A percentile compares a stretch with the other conserved stretches of the same genome.
These are phyloP conservation scores for Ashinkailepas kermadecensis DNA, from an alignment of 2,888 invertebrate species.

Conservation along the genomic window DNA sequence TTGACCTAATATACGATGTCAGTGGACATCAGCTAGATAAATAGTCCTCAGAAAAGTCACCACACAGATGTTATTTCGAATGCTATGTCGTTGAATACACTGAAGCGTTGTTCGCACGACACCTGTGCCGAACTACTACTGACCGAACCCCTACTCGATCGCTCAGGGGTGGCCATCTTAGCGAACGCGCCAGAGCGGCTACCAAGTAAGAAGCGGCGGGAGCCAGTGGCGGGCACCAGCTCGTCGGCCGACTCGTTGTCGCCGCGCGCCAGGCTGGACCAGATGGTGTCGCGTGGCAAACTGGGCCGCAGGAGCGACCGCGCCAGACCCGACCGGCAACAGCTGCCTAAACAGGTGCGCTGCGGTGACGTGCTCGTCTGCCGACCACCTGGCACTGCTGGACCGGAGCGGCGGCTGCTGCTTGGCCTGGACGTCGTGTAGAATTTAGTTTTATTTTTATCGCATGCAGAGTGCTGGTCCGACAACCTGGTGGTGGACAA, in stretches of 20 bases:
- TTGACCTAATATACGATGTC: too few relatives aligned
- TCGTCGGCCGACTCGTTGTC: constrained; percentile 31
- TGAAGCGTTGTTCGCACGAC: too few relatives aligned
- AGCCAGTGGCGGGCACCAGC: constrained; percentile 28
- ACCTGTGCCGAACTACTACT: too few relatives aligned
- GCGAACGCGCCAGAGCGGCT: constrained; percentile 62
- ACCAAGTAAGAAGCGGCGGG: constrained; percentile 28
- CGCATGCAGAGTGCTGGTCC: not conserved
- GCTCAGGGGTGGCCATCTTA: constrained; percentile 74
- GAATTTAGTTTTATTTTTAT: too few relatives aligned
- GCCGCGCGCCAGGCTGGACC: constrained; percentile 6
- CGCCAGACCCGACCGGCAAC: constrained; percentile 26
- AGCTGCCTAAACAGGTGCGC: constrained; percentile 26
- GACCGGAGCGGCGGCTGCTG: too few relatives aligned
- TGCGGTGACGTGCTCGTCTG: not conserved
- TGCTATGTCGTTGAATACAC: too few relatives aligned
- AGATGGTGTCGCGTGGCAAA: constrained; percentile 23
- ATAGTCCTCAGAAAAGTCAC: too few relatives aligned
- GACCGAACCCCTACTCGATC: too few relatives aligned
- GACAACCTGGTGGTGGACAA: not conserved
- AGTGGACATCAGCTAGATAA: too few relatives aligned
- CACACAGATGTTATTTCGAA: too few relatives aligned
- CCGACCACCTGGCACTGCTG: too few relatives aligned
- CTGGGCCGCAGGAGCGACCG: constrained; percentile 22
- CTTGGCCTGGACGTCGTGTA: too few relatives aligned